Base-by-base conservation (phyloP, 2,113 vertebrate species). In the Ia io region DNA sequence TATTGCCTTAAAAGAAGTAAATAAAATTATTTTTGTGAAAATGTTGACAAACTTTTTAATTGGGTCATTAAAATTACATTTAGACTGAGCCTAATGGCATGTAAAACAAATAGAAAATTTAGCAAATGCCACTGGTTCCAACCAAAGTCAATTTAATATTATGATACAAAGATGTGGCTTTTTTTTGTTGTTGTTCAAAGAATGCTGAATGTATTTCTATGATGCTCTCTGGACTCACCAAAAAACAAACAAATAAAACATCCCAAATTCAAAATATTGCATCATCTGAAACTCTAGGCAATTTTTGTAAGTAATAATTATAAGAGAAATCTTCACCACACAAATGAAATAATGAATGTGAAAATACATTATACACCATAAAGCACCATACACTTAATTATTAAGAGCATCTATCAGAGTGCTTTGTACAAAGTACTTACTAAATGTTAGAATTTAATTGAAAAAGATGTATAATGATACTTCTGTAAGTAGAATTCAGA, bases 401-500 rank as follows among this genome's bases (percentile, higher is more conserved):
- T 71, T 77, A 9, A 91, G n/a, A 73, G 10, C 16, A 76, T 53
- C 40, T 80, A 63, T 18, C 20, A 82, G 22, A 53, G 40, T 73
- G n/a, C 25, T 93, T 82, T 90, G 71, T 42, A 95, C 9, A 84
- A 28, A 94, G 14, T 22, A 92, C 17, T 74, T 93, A 80, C 5
- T 65, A 86, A 89, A 88, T 90, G 35, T 67, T 40, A 88, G 69
- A 95, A 85, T 92, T 95, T 93, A 94, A 94, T 51, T 96, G 49
- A 95, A 95, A 93, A 42, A 91, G 69, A 93, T 5, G 22, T 92
- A 93, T 76, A 88, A 95, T 88, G n/a, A 95, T 42, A 95, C 18
- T 95, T 89, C 22, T 44, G 53, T 35, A 90, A 91, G 82, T 83
- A 74, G 78, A 96, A 56, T 40, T 89, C 79, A 88, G 80, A 79